Evolutionary conservation across 2,113 vertebrate genomes (phyloP).

Genomic region (Strigops habroptila): DNA sequence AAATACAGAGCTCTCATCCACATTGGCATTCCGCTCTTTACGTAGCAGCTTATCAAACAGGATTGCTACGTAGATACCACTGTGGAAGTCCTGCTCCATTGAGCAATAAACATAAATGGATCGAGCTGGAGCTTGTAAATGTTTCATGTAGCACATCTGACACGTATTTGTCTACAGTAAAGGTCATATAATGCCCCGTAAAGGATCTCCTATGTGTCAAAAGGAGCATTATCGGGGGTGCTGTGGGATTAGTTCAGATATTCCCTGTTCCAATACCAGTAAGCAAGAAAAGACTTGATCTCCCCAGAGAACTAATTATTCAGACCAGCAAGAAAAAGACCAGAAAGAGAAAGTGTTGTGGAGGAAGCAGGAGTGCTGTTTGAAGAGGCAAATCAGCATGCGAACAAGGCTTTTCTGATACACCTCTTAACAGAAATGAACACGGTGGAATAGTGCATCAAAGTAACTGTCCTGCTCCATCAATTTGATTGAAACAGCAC

Average conservation of each 20-base stretch:
- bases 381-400: constrained; percentile 33
- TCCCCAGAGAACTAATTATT: constrained; percentile 65
- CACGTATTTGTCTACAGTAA: not conserved
- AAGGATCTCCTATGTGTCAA: not conserved
- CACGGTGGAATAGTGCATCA: not conserved
- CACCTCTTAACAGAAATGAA: constrained; percentile 8
- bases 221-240: not conserved
- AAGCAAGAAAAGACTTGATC: constrained; percentile 44
- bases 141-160: not conserved
- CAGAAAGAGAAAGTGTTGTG: not conserved
- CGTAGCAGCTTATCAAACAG: not conserved
- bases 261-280: not conserved
- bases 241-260: constrained; percentile 18
- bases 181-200: not conserved
- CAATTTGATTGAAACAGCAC: not conserved
- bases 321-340: constrained; percentile 36
- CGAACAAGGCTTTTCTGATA: not conserved
- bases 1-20: not conserved
- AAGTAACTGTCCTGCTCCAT: not conserved
- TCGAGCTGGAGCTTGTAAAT: not conserved
- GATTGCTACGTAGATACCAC: not conserved
- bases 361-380: constrained; percentile 18
- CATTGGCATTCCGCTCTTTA: not conserved
- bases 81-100: not conserved
- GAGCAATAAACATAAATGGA: not conserved